A percentile compares a stretch with the other conserved stretches of the same genome.
These are phyloP conservation scores for Elanus axillaris DNA, from an alignment of 2,113 vertebrate species.

Conservation along the genomic window DNA sequence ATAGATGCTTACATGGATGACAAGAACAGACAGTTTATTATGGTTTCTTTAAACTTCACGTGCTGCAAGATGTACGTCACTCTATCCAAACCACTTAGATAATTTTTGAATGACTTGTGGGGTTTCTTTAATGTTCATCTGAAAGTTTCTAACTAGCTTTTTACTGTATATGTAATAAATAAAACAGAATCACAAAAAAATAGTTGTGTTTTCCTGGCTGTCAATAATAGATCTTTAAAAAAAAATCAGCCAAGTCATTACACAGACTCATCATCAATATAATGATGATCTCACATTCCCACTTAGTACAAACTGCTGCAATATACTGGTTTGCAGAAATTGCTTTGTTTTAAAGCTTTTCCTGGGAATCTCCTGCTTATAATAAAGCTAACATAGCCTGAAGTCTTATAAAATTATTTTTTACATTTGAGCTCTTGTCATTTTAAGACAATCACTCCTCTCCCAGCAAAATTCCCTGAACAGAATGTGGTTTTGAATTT, in stretches of 20 bases:
- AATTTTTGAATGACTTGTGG: neutral
- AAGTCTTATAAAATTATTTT: neutral
- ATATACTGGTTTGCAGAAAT: neutral
- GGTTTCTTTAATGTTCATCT: neutral
- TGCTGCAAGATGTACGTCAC: neutral
- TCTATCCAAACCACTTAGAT: neutral
- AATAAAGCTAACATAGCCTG: neutral
- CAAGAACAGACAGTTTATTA: neutral
- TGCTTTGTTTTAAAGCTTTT: neutral
- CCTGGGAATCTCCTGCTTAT: neutral
- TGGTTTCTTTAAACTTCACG: neutral
- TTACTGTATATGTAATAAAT: neutral
- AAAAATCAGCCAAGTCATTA: neutral
- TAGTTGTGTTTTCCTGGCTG: neutral
- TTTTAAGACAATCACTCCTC: neutral
- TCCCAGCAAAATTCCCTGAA: neutral
- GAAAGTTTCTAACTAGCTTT: neutral
- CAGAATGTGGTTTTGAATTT: neutral
- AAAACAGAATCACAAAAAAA: neutral
- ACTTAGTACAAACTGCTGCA: neutral
- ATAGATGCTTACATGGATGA: neutral
- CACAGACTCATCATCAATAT: neutral
- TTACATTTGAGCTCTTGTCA: neutral
- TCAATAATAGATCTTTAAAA: neutral
- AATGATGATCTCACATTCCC: neutral